Evolutionary conservation across 2,113 vertebrate species (phyloP), one percentile per base, ranked within the genome.

Genomic region (Ptychochromis oligacanthus): DNA sequence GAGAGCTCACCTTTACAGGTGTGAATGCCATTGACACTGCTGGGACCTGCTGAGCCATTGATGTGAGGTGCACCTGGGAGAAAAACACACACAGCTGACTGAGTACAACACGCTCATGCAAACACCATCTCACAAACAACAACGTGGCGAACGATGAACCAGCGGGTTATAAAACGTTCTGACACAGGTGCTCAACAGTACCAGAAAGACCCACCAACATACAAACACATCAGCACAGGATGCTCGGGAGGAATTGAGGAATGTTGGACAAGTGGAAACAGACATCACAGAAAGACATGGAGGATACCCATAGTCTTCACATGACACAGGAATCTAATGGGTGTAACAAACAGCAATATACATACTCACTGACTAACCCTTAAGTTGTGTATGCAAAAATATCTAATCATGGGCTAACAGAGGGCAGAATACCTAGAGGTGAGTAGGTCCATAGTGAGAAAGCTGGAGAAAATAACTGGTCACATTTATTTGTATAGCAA

Each of bases 1-100:
- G 76, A 85, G 84, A 82, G 87, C 97, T 99, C 97, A 99, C 98
- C 98, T 99, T 98, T 99, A 93, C 98, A 99, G n/a, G 97, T 99
- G 95, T 99, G 98, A 96, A 98, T 98, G 93, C 98, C 98, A 79
- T 99, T 99, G 93, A 99, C 93, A 91, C 97, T 99, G 96, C 97
- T 96, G 91, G 95, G 94, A 87, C 88, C 95, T 76, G 93, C 49
- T 28, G 95, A 94, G 81, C 95, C 95, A 88, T 95, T 95, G 90
- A 95, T 89, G 79, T 95, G 94, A 86, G 93, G 92, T 74, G 92
- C 92, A 93, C 94, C 96, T 96, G 94, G 75, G 90, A 91, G 84
- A 90, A 46, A 94, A 70, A 70, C 24, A 46, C 86, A 92, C 59
- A 92, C 88, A 92, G 61, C 74, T 17, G 78, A 79, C 88, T 88